Evolutionary conservation across 2,888 invertebrate species (phyloP).

Genomic region (Brachypterus glaber): DNA sequence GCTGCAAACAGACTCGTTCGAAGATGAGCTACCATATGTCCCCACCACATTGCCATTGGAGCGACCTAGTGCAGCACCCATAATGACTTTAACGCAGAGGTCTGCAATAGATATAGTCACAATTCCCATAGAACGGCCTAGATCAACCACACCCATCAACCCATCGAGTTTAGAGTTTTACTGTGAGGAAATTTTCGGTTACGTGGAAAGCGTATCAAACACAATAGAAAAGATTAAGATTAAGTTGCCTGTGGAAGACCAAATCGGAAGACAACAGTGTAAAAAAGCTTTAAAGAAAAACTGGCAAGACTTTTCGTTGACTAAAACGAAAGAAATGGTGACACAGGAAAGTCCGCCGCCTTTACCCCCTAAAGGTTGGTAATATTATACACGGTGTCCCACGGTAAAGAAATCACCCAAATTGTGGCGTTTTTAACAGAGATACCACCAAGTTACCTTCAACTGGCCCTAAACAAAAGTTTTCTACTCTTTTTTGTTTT

Average conservation of each 20-base stretch:
- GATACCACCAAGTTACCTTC: no score
- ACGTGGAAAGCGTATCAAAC: slow-evolving; percentile 29
- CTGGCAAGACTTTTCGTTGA: slow-evolving; percentile 54
- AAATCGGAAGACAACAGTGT: slow-evolving; percentile 29
- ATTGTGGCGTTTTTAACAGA: no score
- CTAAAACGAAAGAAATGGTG: slow-evolving; percentile 12
- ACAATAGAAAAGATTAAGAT: slow-evolving; percentile 59
- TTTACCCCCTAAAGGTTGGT: slow-evolving; percentile 40
- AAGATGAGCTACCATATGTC: slow-evolving; percentile 75
- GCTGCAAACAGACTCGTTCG: slow-evolving; percentile 71
- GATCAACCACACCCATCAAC: slow-evolving; percentile 63
- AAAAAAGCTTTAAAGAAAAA: slow-evolving; percentile 33
- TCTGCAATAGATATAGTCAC: slow-evolving; percentile 53
- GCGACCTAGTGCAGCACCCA: slow-evolving; percentile 69
- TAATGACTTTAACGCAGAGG: slow-evolving; percentile 70
- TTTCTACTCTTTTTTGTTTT: no score
- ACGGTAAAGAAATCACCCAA: no score
- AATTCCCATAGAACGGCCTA: slow-evolving; percentile 63
- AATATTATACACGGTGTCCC: no score
- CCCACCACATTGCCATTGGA: slow-evolving; percentile 84
- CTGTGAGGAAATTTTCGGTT: slow-evolving; percentile 41
- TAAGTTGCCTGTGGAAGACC: slow-evolving; percentile 46
- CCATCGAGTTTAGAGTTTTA: slow-evolving; percentile 64
- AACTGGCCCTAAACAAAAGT: no score
- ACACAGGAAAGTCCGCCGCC: slow-evolving; percentile 39